Evolutionary conservation across 2,888 invertebrate genomes (phyloP).

Genomic region (Pecten maximus): DNA sequence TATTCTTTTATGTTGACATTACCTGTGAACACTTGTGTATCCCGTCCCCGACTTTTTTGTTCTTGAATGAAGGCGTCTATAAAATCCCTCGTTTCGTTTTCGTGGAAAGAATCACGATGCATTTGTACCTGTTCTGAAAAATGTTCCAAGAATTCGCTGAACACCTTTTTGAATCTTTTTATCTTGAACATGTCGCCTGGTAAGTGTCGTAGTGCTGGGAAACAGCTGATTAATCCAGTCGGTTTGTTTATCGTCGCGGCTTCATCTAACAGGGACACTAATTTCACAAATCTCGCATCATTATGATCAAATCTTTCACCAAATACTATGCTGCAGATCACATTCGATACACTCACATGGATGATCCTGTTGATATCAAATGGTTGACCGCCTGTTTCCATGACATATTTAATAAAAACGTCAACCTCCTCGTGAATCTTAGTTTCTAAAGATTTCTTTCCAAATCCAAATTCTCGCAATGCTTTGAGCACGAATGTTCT

Average conservation of each 20-base stretch:
- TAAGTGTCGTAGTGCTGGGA: slow-evolving; percentile 59
- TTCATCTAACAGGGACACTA: slow-evolving; percentile 59
- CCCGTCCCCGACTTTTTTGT: not conserved
- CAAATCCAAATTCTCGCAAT: slow-evolving; percentile 64
- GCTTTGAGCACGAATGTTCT: slow-evolving; percentile 61
- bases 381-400: slow-evolving; percentile 51
- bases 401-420: slow-evolving; percentile 55
- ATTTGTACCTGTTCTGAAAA: slow-evolving; percentile 48
- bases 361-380: slow-evolving; percentile 55
- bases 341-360: slow-evolving; percentile 63
- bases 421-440: slow-evolving; percentile 62
- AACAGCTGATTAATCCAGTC: slow-evolving; percentile 28
- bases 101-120: slow-evolving; percentile 53
- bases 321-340: slow-evolving; percentile 65
- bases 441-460: slow-evolving; percentile 60
- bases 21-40: slow-evolving; percentile 41
- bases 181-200: slow-evolving; percentile 63
- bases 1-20: not conserved
- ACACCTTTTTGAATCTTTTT: slow-evolving; percentile 49
- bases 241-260: not conserved
- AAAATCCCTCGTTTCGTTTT: slow-evolving; percentile 60
- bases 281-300: slow-evolving; percentile 60
- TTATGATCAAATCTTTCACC: slow-evolving; percentile 64
- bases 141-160: slow-evolving; percentile 37
- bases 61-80: slow-evolving; percentile 55